phyloP scores from a whole-genome alignment of 1,140 invertebrate genomes.

The Aphidius gifuensis region DNA sequence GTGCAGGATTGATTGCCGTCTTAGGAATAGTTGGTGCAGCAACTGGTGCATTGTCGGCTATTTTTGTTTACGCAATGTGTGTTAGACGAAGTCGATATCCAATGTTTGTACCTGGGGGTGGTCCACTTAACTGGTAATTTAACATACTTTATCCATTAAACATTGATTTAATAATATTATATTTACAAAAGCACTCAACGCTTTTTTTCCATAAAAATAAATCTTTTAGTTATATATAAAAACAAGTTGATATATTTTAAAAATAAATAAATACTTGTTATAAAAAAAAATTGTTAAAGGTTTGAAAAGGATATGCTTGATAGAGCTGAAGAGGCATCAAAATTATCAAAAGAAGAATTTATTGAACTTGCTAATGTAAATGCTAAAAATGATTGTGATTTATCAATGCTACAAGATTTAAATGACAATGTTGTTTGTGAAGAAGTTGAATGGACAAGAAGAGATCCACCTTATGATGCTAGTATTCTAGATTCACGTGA shows the following conservation, averaged over 20 bases:
- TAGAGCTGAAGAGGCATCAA: conserved; percentile 39
- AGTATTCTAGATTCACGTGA: conserved; percentile 25
- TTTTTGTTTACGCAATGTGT: conserved; percentile 42
- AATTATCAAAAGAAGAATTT: conserved; percentile 31
- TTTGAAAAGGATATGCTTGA: conserved; percentile 43
- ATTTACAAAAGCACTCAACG: too few relatives aligned
- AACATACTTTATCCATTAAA: too few relatives aligned
- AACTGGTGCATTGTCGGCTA: conserved; percentile 41
- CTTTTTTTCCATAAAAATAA: too few relatives aligned
- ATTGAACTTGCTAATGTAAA: conserved; percentile 28
- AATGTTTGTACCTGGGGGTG: conserved; percentile 29
- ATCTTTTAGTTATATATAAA: too few relatives aligned
- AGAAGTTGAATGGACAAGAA: conserved; percentile 30
- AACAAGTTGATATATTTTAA: too few relatives aligned
- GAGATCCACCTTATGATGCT: conserved; percentile 27
- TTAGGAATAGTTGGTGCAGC: conserved; percentile 41
- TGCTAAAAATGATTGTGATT: conserved; percentile 22
- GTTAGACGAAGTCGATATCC: conserved; percentile 32
- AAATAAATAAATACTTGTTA: too few relatives aligned
- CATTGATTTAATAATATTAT: too few relatives aligned
- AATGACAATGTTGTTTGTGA: conserved; percentile 27
- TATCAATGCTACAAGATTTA: conserved; percentile 22
- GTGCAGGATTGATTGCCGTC: conserved; percentile 37
- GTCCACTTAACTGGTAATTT: conserved; percentile 40
- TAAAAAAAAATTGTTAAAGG: conserved; percentile 23